Evolutionary conservation across 2,113 vertebrate species (phyloP).

Genomic region (Solenodon paradoxus): DNA sequence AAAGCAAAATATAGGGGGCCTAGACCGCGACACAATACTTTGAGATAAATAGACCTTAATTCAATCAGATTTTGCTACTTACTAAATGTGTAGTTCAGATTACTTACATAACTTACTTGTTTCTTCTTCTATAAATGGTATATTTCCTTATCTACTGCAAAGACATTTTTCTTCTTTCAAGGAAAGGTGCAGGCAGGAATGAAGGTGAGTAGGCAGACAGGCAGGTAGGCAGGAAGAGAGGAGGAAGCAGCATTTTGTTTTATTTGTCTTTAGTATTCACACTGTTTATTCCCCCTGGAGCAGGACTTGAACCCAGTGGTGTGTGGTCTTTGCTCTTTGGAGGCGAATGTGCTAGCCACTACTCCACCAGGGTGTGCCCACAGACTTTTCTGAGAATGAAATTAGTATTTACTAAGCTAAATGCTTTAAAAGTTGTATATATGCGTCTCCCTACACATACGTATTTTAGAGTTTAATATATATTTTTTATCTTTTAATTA

Average conservation of each 20-base stretch:
- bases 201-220: too few species aligned
- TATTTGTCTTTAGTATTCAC: too few species aligned
- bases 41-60: background rate
- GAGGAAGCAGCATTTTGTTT: too few species aligned
- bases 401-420: background rate
- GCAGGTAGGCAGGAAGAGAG: too few species aligned
- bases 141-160: background rate
- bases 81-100: background rate
- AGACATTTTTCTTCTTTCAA: too few species aligned
- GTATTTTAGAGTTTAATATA: background rate
- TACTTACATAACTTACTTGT: background rate
- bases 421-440: background rate
- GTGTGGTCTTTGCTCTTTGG: too few species aligned
- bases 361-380: too few species aligned
- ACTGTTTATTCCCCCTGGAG: too few species aligned
- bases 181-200: too few species aligned
- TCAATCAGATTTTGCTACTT: background rate
- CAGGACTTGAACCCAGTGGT: too few species aligned
- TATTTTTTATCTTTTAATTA: constrained; percentile 16
- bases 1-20: background rate
- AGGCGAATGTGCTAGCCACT: too few species aligned
- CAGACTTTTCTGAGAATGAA: constrained; percentile 33
- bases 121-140: background rate
- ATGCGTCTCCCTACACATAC: accelerated
- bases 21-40: background rate